Conservation (phyloP, 2,888 invertebrate species). For the Baronia brevicornis region DNA sequence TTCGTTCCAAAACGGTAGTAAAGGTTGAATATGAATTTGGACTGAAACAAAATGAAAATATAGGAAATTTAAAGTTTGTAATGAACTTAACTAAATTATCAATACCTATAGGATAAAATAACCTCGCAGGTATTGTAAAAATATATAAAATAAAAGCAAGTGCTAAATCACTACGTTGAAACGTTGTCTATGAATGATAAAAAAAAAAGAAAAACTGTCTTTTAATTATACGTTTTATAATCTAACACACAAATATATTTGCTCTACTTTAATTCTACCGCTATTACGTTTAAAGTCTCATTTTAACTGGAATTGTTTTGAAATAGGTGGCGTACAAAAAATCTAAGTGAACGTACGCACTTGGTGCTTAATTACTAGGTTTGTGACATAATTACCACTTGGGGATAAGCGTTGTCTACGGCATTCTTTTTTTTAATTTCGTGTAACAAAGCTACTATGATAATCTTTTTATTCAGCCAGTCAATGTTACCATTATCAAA, state of each 20-base stretch:
- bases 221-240: constrained; percentile 37
- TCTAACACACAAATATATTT: constrained; percentile 20
- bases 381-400: constrained; percentile 52
- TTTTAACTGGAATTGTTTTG: constrained; percentile 23
- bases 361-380: constrained; percentile 41
- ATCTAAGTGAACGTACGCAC: constrained; percentile 29
- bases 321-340: constrained; percentile 39
- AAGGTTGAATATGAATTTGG: no score
- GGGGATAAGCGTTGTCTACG: constrained; percentile 28
- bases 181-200: constrained; percentile 35
- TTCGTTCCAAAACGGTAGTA: no score
- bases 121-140: constrained; percentile 16
- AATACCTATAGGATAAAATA: constrained; percentile 11
- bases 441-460: constrained; percentile 24
- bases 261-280: constrained; percentile 26
- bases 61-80: no score
- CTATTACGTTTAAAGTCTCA: constrained; percentile 26
- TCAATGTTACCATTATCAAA: constrained; percentile 2
- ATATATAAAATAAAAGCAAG: constrained; percentile 23
- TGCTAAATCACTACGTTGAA: constrained; percentile 20
- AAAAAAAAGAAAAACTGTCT: constrained; percentile 40
- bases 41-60: no score
- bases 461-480: constrained; percentile 26
- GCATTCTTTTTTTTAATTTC: constrained; percentile 27
- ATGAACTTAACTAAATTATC: no score